Evolutionary conservation across 1,140 invertebrate genomes (phyloP), one percentile per base, ranked within the genome.

Genomic region (Colletes gigas): DNA sequence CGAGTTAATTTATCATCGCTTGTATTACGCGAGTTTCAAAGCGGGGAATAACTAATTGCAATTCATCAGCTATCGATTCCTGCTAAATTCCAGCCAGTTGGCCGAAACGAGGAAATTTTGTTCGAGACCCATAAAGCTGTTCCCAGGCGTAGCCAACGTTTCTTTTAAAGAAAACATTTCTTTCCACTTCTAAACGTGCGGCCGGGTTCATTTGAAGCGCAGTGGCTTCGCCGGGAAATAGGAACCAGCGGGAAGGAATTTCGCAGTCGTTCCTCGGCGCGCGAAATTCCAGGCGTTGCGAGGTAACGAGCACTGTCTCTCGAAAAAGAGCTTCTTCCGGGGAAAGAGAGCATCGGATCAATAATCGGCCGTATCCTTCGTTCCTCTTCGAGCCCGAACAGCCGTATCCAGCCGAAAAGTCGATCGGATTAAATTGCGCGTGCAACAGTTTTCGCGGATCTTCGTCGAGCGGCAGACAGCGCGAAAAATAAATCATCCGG

Each of bases 311-410:
- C 65, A 21, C 8, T 17, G 55, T 30, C 55, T 30, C 65, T 44
- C 70, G 78, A 63, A 57, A 60, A 54, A 52, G 72, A 21, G n/a
- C 3, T 52, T 57, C 41, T 57, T 81, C 15, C 62, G n/a, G 70
- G 1, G 30, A 75, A 54, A 67, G 55, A 57, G 71, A 57, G 52
- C 65, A 55, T n/a, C 14, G 70, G 71, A 85, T 85, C 82, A 68
- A 84, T 84, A 75, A 68, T 67, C 41, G 15, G n/a, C 12, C 47
- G 57, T 52, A 71, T 68, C 80, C 59, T 65, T 52, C 21, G 71
- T 55, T 74, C 73, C 67, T 30, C 47, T 39, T 70, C 78, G 50
- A 75, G 62, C 44, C 52, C 55, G 65, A 59, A 15, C 17, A 5
- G 55, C 17, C 21, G 15, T 65, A 55, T 50, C 19, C 12, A 77